A percentile compares a stretch with the other conserved stretches of the same genome.
Conservation (phyloP, 2,113 vertebrate species). For the Mormyrus lacerda region DNA sequence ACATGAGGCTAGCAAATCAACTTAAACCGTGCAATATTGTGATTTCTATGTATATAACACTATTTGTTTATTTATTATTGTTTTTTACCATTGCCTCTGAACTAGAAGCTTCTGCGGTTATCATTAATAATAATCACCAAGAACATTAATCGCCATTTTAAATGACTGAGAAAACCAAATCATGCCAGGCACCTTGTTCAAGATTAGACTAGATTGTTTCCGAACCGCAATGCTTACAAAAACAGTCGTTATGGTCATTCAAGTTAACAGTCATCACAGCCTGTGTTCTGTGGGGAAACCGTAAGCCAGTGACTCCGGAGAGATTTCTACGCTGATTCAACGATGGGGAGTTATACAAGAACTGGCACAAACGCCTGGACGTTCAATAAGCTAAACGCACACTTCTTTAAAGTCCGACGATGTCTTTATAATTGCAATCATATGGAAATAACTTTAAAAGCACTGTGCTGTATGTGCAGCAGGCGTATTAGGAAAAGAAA, state of each 20-base stretch:
- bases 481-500: neutral
- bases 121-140: neutral
- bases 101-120: neutral
- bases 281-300: neutral
- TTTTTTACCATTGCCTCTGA: neutral
- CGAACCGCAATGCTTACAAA: neutral
- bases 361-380: neutral
- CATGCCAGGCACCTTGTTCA: neutral
- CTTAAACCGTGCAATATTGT: neutral
- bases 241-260: neutral
- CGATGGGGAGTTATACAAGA: neutral
- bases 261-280: neutral
- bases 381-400: neutral
- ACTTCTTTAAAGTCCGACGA: neutral
- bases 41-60: neutral
- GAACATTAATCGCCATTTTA: neutral
- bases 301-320: neutral
- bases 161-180: neutral
- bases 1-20: neutral
- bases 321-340: neutral
- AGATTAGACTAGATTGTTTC: neutral
- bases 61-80: neutral
- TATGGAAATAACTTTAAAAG: neutral
- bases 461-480: neutral
- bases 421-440: slow-evolving; percentile 3